These are phyloP conservation scores for Geophilus truncorum DNA, from an alignment of 2,888 invertebrate genomes.

Conservation along the genomic window DNA sequence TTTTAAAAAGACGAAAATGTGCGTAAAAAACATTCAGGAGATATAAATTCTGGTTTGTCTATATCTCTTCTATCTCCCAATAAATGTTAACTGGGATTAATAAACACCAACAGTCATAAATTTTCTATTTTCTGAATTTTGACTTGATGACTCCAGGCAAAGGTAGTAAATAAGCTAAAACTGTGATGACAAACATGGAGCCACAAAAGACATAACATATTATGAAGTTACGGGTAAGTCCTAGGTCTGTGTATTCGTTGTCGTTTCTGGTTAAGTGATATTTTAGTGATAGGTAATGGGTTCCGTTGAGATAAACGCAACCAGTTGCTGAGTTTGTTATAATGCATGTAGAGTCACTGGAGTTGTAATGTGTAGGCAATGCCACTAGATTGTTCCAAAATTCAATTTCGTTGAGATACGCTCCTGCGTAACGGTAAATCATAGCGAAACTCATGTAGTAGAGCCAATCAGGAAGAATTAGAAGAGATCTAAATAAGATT, in stretches of 20 bases:
- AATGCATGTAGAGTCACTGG: not conserved
- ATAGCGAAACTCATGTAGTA: conserved; percentile 72
- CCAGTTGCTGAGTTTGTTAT: conserved; percentile 41
- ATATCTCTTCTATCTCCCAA: no score
- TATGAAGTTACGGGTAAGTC: conserved; percentile 59
- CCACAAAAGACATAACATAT: conserved; percentile 76
- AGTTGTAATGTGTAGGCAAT: conserved; percentile 39
- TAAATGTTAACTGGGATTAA: not conserved
- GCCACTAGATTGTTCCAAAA: conserved; percentile 52
- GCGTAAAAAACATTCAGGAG: no score
- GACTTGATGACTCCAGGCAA: conserved; percentile 76
- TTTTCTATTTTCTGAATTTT: conserved; percentile 72
- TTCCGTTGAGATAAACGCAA: conserved; percentile 57
- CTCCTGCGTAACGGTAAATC: conserved; percentile 72
- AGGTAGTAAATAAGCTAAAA: conserved; percentile 77
- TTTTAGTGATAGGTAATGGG: conserved; percentile 65
- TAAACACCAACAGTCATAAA: not conserved
- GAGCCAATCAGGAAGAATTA: conserved; percentile 74
- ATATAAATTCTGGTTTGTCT: no score
- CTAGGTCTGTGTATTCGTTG: conserved; percentile 39
- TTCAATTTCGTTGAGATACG: conserved; percentile 65
- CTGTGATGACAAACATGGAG: conserved; percentile 73
- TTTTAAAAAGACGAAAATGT: no score
- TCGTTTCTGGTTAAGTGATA: conserved; percentile 53
- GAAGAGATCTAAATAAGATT: conserved; percentile 59